phyloP scores from a whole-genome alignment of 1,140 invertebrate genomes.

The Phocides pigmalion region DNA sequence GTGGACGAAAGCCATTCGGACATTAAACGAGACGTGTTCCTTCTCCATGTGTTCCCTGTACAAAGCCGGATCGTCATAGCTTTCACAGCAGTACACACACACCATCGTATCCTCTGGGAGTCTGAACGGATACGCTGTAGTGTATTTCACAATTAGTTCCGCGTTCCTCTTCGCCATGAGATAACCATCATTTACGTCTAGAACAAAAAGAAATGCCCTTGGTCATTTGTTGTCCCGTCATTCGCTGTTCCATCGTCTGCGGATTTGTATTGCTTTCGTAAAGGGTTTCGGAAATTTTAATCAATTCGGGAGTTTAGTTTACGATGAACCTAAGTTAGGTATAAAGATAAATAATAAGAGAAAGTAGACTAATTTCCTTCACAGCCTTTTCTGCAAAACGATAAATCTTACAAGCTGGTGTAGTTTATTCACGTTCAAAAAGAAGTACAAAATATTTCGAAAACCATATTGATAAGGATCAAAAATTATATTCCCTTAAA shows the following conservation, averaged over 20 bases:
- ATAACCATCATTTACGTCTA: conserved; percentile 65
- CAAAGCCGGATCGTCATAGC: conserved; percentile 49
- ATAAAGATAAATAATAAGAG: too few species aligned
- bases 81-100: conserved; percentile 68
- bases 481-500: too few species aligned
- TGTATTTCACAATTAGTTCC: conserved; percentile 63
- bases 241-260: conserved; percentile 35
- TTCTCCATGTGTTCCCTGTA: conserved; percentile 62
- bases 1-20: conserved; percentile 57
- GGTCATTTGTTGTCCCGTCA: conserved; percentile 55
- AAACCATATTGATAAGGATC: too few species aligned
- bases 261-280: conserved; percentile 3
- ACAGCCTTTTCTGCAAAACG: too few species aligned
- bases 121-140: conserved; percentile 69
- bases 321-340: too few species aligned
- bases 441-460: too few species aligned
- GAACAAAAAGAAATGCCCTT: conserved; percentile 73
- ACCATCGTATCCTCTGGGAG: conserved; percentile 63
- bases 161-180: conserved; percentile 68
- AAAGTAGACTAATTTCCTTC: too few species aligned
- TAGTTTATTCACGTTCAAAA: too few species aligned
- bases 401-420: too few species aligned
- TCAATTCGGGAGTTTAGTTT: not conserved
- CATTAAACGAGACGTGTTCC: conserved; percentile 53
- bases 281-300: too few species aligned